Evolutionary conservation across 2,113 vertebrate genomes (phyloP), one percentile per base, ranked within the genome.

Genomic region (Hylia prasina): DNA sequence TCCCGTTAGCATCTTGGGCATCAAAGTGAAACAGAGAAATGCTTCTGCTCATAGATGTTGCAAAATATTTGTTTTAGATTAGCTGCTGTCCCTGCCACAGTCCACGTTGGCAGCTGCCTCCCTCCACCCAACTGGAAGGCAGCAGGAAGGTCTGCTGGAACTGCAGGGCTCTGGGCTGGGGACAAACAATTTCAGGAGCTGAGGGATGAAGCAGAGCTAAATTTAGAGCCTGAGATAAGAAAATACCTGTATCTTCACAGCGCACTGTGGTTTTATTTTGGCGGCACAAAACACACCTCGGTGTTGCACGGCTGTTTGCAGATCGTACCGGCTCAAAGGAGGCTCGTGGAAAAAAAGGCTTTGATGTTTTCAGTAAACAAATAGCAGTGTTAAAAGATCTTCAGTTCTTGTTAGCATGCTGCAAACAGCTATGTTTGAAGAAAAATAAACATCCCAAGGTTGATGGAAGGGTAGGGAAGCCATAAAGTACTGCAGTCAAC

Each of bases 321-420:
- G 72, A 57, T 47, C 50, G n/a, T 13, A 35, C 40, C 0, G 0
- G 33, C 88, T 87, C 76, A 88, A 77, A 89, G 87, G 31, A 25
- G 60, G 56, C 50, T 73, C 21, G 13, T 15, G 51, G 22, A 9
- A 19, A 80, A 82, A 70, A 72, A 50, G 88, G 40, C 96, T 96
- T 96, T 94, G 92, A 96, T 86, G 95, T 61, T 76, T 75, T 89
- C 65, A 21, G 93, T 93, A 96, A 97, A 96, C 93, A 92, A 96
- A 93, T 40, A 56, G 72, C 76, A 20, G 77, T 24, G 65, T 84
- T 94, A 95, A 96, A 94, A 94, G 82, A 90, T 75, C 72, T 66
- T 78, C 53, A 66, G 76, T 93, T 92, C 94, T 90, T 86, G 70
- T 88, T 90, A 89, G 89, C 25, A 2, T 68, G 69, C 92, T 90